Conservation (phyloP, 2,888 invertebrate genomes). For the Eupithecia subfuscata region DNA sequence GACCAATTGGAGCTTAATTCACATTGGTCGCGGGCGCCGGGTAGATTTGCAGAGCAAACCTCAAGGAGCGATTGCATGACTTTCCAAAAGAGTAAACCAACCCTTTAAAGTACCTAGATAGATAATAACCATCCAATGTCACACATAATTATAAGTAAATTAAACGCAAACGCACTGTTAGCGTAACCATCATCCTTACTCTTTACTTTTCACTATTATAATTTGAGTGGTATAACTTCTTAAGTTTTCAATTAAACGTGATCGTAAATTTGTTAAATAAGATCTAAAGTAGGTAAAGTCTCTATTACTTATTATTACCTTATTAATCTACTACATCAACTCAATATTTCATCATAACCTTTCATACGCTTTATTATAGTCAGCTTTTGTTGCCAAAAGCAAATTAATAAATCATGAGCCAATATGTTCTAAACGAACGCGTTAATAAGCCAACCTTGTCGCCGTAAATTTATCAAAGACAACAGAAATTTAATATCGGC, state of each 20-base stretch:
- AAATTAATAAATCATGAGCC: slow-evolving; percentile 48
- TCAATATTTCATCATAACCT: slow-evolving; percentile 17
- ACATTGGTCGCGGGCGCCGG: too few species aligned
- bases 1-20: too few species aligned
- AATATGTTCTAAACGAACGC: slow-evolving; percentile 58
- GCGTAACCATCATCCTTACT: too few species aligned
- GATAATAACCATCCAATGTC: too few species aligned
- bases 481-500: slow-evolving; percentile 80
- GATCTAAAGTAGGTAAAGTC: not conserved
- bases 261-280: not conserved
- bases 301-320: not conserved
- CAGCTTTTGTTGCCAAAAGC: slow-evolving; percentile 36
- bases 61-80: too few species aligned
- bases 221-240: not conserved
- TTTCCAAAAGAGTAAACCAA: too few species aligned
- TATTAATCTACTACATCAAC: slow-evolving; percentile 5
- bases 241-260: not conserved
- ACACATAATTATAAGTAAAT: too few species aligned
- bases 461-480: slow-evolving; percentile 72
- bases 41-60: too few species aligned
- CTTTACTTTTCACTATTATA: too few species aligned
- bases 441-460: slow-evolving; percentile 66
- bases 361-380: slow-evolving; percentile 24
- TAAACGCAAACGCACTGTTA: too few species aligned
- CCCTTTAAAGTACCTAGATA: too few species aligned